Evolutionary conservation across 1,140 invertebrate genomes (phyloP), one percentile per base, ranked within the genome.

Genomic region (Drosophila ironensis): DNA sequence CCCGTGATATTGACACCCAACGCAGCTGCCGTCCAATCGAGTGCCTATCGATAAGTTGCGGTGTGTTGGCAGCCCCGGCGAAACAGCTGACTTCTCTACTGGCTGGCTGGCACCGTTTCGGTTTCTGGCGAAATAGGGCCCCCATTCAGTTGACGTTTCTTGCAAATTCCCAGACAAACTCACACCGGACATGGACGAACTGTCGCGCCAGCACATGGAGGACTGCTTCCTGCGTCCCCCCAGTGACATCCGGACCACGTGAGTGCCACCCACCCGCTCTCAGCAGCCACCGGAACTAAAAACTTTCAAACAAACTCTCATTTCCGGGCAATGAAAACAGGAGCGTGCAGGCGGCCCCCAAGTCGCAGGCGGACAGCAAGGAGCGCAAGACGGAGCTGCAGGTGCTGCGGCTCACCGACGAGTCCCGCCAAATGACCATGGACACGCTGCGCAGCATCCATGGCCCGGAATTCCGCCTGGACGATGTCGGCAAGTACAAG

Each of bases 371-470:
- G 17, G 87, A 90, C 19, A 90, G 90, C 48, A 87, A 67, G 50
- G 69, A 68, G 1, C 90, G 94, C 0, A 95, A 94, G 84, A 93
- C 94, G 52, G 94, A 95, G 89, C 90, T 96, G 84, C 94, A 95
- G 75, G 94, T 93, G 4, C 88, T 96, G 33, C 90, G 92, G 14
- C 88, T 96, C 2, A 92, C 90, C 25, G 91, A 93, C 30, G 92
- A 93, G 67, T 93, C 93, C 30, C 93, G 95, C 71, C 93, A 94
- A 72, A 89, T 93, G 67, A 92, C 95, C 9, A 92, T 94, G 82
- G 93, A 95, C 54, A 95, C 94, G 5, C 88, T 96, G 16, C 93
- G 92, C 61, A 91, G 92, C 73, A 93, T 95, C 67, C 93, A 94
- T 90, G 95, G 95, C 4, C 88, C 92, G 37, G 93, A 92, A 63